Base-by-base conservation (phyloP, 2,888 invertebrate species). In the Lasius fuliginosus region DNA sequence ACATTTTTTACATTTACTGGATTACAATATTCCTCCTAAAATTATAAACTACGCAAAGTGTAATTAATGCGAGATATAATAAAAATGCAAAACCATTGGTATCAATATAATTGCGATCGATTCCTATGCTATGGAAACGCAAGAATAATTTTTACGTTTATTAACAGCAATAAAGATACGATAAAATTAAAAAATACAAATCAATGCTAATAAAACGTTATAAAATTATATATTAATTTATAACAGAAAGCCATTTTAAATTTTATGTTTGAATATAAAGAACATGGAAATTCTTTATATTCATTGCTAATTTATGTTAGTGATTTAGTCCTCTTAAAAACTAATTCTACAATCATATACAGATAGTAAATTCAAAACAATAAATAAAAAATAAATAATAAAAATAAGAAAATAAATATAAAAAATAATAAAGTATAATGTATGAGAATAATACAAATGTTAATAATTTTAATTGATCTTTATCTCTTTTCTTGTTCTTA, bases 81-180 rank as follows among this genome's bases (percentile, higher is more conserved):
- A 33, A n/a, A 75, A 62, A 75, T 62, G 33, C 23, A 15, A 74
- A 75, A 46, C 62, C 12, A 40, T 58, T 58, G 56, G n/a, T 60
- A 60, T 15, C 30, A 18, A n/a, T 46, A 62, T 33, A 23, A 62
- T 46, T 46, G 27, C 33, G 60, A 60, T 74, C 30, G 15, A 74
- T 62, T 62, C 9, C 60, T 27, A 46, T 62, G n/a, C 15, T 23
- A 40, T n/a, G 15, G 62, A 75, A 75, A 75, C 23, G 46, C n/a
- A n/a, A 75, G 15, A 75, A 64, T 15, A n/a, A 33, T 64, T 75
- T 62, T 74, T 40, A 60, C 74, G n/a, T 60, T 74, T 74, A 46
- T 62, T 62, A 23, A 46, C 23, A n/a, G 23, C n/a, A 60, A 23
- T 62, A 15, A 12, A 60, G 6, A 33, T 62, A n/a, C 18, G 27